Evolutionary conservation across 1,140 invertebrate species (phyloP), one percentile per base, ranked within the genome.

Genomic region (Drosophila albomicans): DNA sequence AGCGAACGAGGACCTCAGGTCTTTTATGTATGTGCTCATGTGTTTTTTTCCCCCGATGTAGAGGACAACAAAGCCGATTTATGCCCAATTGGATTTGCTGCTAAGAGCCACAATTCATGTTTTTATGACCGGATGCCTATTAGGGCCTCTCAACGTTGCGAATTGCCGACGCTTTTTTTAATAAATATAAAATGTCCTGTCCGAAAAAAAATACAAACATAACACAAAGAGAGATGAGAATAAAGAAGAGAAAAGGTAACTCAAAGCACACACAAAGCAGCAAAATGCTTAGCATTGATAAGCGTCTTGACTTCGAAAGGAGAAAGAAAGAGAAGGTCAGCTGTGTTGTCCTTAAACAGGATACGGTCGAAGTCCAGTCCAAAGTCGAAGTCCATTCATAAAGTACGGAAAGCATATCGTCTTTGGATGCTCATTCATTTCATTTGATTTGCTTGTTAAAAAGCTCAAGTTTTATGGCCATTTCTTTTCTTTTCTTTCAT

Each of bases 71-170:
- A 89, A 89, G 85, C 85, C 85, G 85, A 89, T 89, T 89, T 89
- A 89, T 89, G 85, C 85, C 81, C 85, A 89, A 89, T 89, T 89
- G 85, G 85, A 89, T 89, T 89, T 89, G 85, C 85, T 89, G 85
- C 85, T 89, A 89, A 89, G 85, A 85, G 85, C 81, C 85, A 79
- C 85, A 89, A 89, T 89, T 89, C 85, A 89, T 85, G 85, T 89
- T 89, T 89, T 89, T 89, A 89, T 85, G 85, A 81, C 85, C 85
- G 85, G 78, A 85, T 85, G 85, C 85, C 85, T 89, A 89, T 89
- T 89, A 85, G 69, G 62, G 63, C 63, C 43, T 48, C 65, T 48
- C 61, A 38, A 61, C 61, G 57, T 62, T 70, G 61, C 63, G 73
- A 70, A 72, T 77, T 76, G 61, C 32, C 61, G 58, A 45, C 45